A percentile compares a stretch with the other conserved stretches of the same genome.
Evolutionary conservation across 1,140 invertebrate genomes (phyloP).

Genomic region (Dendroctonus ponderosae): DNA sequence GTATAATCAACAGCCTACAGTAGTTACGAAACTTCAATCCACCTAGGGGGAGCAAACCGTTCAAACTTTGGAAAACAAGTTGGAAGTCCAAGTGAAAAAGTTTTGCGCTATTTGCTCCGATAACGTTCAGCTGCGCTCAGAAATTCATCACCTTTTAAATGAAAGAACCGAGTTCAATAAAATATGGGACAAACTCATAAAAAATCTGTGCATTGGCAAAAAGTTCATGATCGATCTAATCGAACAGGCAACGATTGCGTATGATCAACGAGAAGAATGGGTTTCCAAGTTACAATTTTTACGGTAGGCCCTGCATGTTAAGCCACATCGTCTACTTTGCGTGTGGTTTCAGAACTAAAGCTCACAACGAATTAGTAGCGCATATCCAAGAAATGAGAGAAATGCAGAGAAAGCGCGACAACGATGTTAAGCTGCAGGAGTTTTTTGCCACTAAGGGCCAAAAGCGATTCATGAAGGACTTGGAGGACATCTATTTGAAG

Average conservation of each 20-base stretch:
- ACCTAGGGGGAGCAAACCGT: slow-evolving; percentile 56
- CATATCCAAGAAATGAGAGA: slow-evolving; percentile 72
- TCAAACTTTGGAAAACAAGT: slow-evolving; percentile 65
- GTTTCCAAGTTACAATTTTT: slow-evolving; percentile 77
- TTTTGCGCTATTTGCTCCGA: slow-evolving; percentile 72
- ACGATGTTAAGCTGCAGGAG: slow-evolving; percentile 78
- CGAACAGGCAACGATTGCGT: slow-evolving; percentile 80
- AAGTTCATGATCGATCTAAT: slow-evolving; percentile 80
- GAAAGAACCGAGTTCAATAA: slow-evolving; percentile 58
- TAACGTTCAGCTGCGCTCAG: slow-evolving; percentile 69
- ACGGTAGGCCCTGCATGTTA: slow-evolving; percentile 46
- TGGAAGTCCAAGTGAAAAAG: slow-evolving; percentile 70
- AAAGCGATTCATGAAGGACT: slow-evolving; percentile 70
- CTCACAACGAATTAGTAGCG: slow-evolving; percentile 53
- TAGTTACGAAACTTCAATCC: background rate
- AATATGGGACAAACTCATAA: slow-evolving; percentile 66
- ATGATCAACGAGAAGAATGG: slow-evolving; percentile 84
- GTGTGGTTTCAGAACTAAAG: slow-evolving; percentile 55
- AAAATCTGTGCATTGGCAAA: slow-evolving; percentile 71
- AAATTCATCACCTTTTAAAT: slow-evolving; percentile 75
- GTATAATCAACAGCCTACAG: background rate
- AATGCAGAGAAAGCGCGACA: slow-evolving; percentile 76
- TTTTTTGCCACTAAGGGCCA: slow-evolving; percentile 83
- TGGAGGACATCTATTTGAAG: slow-evolving; percentile 68
- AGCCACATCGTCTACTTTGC: background rate